Percentiles rank a stretch among this genome's conserved stretches.
phyloP scores from a whole-genome alignment of 2,888 invertebrate species.

The Halictus quadricinctus region DNA sequence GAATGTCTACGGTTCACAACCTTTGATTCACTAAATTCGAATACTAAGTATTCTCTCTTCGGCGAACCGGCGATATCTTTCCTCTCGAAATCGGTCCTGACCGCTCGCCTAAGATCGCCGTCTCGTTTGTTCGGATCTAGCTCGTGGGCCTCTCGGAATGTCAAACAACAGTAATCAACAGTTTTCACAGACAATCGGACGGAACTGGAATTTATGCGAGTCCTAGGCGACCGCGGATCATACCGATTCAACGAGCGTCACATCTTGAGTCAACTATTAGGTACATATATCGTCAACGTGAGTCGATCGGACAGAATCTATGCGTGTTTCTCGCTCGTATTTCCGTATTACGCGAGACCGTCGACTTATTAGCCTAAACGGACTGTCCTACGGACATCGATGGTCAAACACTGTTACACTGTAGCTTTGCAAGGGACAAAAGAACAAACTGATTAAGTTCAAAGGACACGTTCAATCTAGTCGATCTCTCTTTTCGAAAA shows the following conservation, averaged over 20 bases:
- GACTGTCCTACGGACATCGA: conserved; percentile 15
- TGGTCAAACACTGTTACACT: not conserved
- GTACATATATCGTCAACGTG: not conserved
- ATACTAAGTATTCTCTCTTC: conserved; percentile 55
- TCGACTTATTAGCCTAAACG: not conserved
- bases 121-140: conserved; percentile 52
- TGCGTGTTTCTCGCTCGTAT: conserved; percentile 9
- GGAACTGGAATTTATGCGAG: not conserved
- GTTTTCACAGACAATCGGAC: not conserved
- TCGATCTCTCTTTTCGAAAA: not conserved
- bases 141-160: conserved; percentile 1
- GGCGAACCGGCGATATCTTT: conserved; percentile 41
- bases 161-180: not conserved
- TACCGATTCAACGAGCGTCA: conserved; percentile 39
- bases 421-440: not conserved
- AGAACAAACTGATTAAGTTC: not conserved
- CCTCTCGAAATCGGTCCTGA: conserved; percentile 36
- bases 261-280: conserved; percentile 18
- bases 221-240: conserved; percentile 48
- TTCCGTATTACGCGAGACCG: not conserved
- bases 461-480: not conserved
- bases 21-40: conserved; percentile 67
- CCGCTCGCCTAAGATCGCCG: conserved; percentile 45
- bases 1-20: conserved; percentile 65
- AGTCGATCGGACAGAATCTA: conserved; percentile 6